Percentiles rank a stretch among this genome's conserved stretches.
Conservation (phyloP, 92 coral and sea anemone genomes). For the Epizoanthus stellaris region DNA sequence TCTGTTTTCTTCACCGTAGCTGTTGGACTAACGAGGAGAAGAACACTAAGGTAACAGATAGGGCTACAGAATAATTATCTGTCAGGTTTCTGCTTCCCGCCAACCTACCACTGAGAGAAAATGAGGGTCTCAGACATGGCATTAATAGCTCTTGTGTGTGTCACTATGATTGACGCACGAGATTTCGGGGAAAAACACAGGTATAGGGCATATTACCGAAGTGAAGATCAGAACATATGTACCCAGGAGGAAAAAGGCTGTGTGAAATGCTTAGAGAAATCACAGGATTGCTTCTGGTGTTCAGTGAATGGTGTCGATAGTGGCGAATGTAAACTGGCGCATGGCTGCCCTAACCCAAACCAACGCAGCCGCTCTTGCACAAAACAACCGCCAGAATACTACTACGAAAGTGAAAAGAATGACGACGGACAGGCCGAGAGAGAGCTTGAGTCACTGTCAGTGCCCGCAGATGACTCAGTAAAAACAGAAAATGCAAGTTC, state of each 20-base stretch:
- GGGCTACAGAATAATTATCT: background rate
- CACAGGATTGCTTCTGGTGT: slow-evolving; percentile 30
- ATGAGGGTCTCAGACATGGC: slow-evolving; percentile 1
- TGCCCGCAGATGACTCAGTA: background rate
- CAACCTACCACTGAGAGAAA: background rate
- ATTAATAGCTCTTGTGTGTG: slow-evolving; percentile 1
- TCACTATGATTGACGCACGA: slow-evolving; percentile 3
- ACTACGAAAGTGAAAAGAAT: background rate
- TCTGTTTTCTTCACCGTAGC: slow-evolving; percentile 2
- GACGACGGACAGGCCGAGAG: background rate
- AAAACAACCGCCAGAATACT: slow-evolving; percentile 10
- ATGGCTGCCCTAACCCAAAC: background rate
- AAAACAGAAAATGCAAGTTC: slow-evolving; percentile 33
- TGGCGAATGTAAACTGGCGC: slow-evolving; percentile 3
- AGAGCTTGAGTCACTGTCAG: background rate
- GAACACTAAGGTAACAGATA: background rate
- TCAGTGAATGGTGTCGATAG: background rate
- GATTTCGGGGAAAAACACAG: background rate
- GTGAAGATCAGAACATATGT: background rate
- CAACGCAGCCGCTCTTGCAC: background rate
- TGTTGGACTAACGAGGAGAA: background rate
- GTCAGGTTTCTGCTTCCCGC: background rate
- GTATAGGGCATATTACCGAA: background rate
- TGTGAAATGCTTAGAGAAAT: slow-evolving; percentile 3
- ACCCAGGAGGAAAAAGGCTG: slow-evolving; percentile 11